phyloP scores from a whole-genome alignment of 2,113 vertebrate genomes.

The Cercocebus atys region DNA sequence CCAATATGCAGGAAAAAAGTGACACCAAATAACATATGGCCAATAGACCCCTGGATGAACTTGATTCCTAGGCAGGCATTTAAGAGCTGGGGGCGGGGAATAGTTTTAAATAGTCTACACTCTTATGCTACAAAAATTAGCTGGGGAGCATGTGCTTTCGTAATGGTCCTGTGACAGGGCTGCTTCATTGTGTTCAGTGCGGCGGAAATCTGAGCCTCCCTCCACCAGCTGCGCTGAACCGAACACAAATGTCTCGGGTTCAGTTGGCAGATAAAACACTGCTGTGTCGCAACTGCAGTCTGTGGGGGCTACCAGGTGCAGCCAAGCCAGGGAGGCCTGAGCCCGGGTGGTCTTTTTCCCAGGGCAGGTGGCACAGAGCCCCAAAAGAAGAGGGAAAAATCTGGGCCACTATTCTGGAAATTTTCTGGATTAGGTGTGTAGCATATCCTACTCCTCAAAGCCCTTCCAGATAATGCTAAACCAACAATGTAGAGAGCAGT shows the following conservation, averaged over 20 bases:
- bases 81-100: constrained; percentile 25
- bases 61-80: constrained; percentile 73
- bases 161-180: neutral
- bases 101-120: constrained; percentile 81
- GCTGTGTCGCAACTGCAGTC: neutral
- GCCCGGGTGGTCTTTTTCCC: neutral
- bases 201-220: constrained; percentile 61
- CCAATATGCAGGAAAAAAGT: neutral
- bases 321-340: neutral
- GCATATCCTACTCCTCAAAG: neutral
- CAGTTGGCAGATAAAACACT: constrained; percentile 21
- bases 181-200: constrained; percentile 27
- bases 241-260: constrained; percentile 3
- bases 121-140: constrained; percentile 74
- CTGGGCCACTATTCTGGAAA: neutral
- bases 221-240: constrained; percentile 44
- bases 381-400: neutral
- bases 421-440: neutral
- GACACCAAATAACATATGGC: constrained; percentile 65
- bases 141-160: constrained; percentile 51
- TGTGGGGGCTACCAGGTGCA: constrained; percentile 6
- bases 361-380: neutral
- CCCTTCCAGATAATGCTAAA: neutral
- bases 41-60: constrained; percentile 68
- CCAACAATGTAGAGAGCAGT: neutral